Evolutionary conservation across 2,888 invertebrate species (phyloP).

Genomic region (Apamea anceps): DNA sequence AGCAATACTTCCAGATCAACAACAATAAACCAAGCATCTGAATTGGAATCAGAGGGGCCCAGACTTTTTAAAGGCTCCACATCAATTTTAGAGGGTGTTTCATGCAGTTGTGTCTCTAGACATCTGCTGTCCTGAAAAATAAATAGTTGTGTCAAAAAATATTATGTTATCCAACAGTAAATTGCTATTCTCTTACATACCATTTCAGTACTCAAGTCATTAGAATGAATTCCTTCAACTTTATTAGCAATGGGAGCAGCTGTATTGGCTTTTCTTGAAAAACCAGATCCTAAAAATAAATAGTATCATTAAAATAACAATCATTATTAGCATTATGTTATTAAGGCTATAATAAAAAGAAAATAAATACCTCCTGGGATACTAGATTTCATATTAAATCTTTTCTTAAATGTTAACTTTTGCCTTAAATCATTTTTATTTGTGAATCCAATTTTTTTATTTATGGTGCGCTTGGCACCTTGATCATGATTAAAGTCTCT

Average conservation of each 20-base stretch:
- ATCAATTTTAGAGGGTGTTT: conserved; percentile 63
- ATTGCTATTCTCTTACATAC: conserved; percentile 24
- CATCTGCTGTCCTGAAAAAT: conserved; percentile 50
- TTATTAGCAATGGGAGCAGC: conserved; percentile 5
- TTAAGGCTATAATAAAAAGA: background rate
- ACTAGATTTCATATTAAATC: conserved; percentile 43
- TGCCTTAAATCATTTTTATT: conserved; percentile 69
- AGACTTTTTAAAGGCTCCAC: conserved; percentile 71
- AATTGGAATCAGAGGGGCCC: conserved; percentile 60
- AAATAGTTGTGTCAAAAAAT: background rate
- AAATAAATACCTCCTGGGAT: conserved; percentile 54
- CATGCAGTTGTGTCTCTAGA: conserved; percentile 30
- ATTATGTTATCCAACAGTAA: no score
- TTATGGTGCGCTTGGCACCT: background rate
- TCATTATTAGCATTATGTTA: background rate
- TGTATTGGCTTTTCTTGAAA: background rate
- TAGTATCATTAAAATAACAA: background rate
- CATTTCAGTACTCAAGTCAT: conserved; percentile 5
- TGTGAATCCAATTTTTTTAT: conserved; percentile 11
- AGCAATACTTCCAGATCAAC: conserved; percentile 78
- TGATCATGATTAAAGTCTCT: conserved; percentile 28
- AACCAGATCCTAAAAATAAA: conserved; percentile 33
- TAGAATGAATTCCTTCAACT: conserved; percentile 29
- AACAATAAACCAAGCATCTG: conserved; percentile 78
- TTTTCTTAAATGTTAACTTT: conserved; percentile 65